Evolutionary conservation across 2,888 invertebrate species (phyloP).

Genomic region (Archaeoteleia sp.): DNA sequence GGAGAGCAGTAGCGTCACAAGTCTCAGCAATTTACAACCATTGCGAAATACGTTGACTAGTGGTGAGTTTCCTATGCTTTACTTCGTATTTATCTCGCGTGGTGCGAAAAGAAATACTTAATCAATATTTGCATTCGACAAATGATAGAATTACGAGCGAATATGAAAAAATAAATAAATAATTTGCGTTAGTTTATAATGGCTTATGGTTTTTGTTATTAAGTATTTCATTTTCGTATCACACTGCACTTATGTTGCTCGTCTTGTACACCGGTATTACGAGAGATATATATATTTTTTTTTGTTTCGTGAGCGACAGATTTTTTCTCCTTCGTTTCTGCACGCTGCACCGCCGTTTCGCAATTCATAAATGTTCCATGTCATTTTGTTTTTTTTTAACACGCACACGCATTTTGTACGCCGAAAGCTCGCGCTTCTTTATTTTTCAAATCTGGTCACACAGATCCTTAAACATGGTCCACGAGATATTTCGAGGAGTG

Average conservation of each 20-base stretch:
- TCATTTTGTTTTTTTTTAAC: constrained; percentile 66
- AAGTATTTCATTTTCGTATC: constrained; percentile 55
- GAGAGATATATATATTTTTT: constrained; percentile 28
- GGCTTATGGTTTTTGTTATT: not conserved
- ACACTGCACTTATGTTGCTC: constrained; percentile 62
- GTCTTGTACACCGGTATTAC: constrained; percentile 48
- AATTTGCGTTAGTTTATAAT: not conserved
- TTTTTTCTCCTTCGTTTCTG: constrained; percentile 67
- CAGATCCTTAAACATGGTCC: constrained; percentile 17
- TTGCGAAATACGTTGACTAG: constrained; percentile 87
- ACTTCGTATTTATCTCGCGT: constrained; percentile 10
- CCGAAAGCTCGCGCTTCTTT: constrained; percentile 66
- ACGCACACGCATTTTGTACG: constrained; percentile 68
- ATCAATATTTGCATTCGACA: too few relatives aligned
- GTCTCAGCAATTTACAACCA: constrained; percentile 89
- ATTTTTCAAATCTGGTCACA: constrained; percentile 35
- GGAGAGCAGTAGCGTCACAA: constrained; percentile 96
- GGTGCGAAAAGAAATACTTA: constrained; percentile 15
- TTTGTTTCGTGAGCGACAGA: constrained; percentile 53
- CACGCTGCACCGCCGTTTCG: constrained; percentile 74
- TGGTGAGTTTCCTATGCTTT: constrained; percentile 75
- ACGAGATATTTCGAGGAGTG: constrained; percentile 35
- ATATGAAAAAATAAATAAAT: too few relatives aligned
- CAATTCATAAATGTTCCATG: constrained; percentile 73
- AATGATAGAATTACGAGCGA: too few relatives aligned